Percentiles rank a stretch among this genome's conserved stretches.
Evolutionary conservation across 2,797 vertebrate genomes (phyloP).

Genomic region (Hippopotamyrus pictus): DNA sequence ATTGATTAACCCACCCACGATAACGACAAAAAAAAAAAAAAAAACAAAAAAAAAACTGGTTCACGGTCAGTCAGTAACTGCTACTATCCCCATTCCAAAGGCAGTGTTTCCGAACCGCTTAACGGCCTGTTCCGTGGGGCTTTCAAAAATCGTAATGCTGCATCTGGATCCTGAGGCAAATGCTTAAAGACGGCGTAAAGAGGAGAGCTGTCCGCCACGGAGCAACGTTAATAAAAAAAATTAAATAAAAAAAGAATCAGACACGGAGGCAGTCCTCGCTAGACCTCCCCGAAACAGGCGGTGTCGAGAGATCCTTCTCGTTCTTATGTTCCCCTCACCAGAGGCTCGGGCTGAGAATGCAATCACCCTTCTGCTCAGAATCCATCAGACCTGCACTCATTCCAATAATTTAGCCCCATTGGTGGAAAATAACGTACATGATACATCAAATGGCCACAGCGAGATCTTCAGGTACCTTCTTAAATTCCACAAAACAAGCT

Average conservation of each 20-base stretch:
- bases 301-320: conserved; percentile 31
- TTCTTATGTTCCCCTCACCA: conserved; percentile 44
- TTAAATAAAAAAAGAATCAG: background rate
- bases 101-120: background rate
- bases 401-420: conserved; percentile 40
- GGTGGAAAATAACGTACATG: conserved; percentile 37
- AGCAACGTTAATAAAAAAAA: background rate
- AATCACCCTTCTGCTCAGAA: conserved; percentile 51
- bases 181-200: conserved; percentile 14
- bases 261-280: background rate
- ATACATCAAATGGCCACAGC: conserved; percentile 31
- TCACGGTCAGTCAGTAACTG: background rate
- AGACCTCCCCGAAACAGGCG: conserved; percentile 15
- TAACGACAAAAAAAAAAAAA: background rate
- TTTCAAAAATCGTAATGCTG: background rate
- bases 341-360: conserved; percentile 41
- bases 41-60: background rate
- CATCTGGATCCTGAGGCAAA: conserved; percentile 2
- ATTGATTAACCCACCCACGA: background rate
- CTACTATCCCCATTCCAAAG: background rate
- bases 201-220: conserved; percentile 13
- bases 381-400: conserved; percentile 40
- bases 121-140: background rate
- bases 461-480: conserved; percentile 17
- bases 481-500: conserved; percentile 9